Conservation (phyloP, 2,888 invertebrate species). For the Anoncus sp. region DNA sequence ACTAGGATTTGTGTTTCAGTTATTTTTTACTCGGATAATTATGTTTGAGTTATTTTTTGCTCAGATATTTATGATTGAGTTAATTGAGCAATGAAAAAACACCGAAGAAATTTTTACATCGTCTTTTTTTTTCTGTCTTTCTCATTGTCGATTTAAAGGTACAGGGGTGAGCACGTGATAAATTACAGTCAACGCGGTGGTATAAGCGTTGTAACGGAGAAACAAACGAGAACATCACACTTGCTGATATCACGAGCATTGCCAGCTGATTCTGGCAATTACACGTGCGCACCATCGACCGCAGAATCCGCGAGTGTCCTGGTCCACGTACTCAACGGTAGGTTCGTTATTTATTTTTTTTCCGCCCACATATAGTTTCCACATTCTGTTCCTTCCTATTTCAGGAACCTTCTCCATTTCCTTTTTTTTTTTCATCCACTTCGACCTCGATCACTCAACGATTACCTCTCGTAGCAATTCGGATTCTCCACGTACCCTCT, state of each 20-base stretch:
- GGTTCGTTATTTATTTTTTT: slow-evolving; percentile 77
- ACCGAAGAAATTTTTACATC: too few relatives aligned
- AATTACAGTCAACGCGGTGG: slow-evolving; percentile 86
- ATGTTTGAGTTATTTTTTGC: too few relatives aligned
- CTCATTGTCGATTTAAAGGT: slow-evolving; percentile 82
- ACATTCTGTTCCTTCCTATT: slow-evolving; percentile 40
- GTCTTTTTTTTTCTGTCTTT: neutral
- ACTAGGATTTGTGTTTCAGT: too few relatives aligned
- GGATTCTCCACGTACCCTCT: slow-evolving; percentile 9
- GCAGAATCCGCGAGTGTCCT: slow-evolving; percentile 92
- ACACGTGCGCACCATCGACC: slow-evolving; percentile 87
- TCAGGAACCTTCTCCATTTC: slow-evolving; percentile 30
- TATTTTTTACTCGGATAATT: too few relatives aligned
- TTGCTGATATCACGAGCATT: slow-evolving; percentile 86
- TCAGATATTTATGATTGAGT: too few relatives aligned
- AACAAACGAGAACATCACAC: slow-evolving; percentile 84
- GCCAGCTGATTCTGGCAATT: slow-evolving; percentile 87
- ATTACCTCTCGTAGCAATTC: slow-evolving; percentile 50
- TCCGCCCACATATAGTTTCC: slow-evolving; percentile 37
- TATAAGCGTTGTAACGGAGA: slow-evolving; percentile 85
- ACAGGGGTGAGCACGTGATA: slow-evolving; percentile 85
- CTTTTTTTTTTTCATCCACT: slow-evolving; percentile 22
- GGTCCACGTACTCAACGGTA: slow-evolving; percentile 93
- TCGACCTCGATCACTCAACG: slow-evolving; percentile 47
- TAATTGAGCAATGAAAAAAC: too few relatives aligned